phyloP scores from a whole-genome alignment of 2,888 invertebrate genomes.

The Emmelina monodactyla region DNA sequence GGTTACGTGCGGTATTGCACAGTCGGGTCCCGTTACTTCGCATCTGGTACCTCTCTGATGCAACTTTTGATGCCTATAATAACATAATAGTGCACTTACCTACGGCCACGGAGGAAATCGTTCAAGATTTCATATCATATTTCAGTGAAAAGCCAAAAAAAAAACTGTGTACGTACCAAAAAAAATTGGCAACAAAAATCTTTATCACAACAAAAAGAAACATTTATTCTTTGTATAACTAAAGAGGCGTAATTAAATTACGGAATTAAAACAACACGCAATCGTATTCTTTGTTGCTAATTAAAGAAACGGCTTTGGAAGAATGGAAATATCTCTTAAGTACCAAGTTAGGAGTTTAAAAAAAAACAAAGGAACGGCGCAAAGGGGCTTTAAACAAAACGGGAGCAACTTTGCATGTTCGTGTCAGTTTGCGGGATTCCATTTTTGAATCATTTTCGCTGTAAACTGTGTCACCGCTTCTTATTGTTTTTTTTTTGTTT shows the following conservation, averaged over 20 bases:
- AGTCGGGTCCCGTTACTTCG: conserved; percentile 45
- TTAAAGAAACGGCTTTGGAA: conserved; percentile 53
- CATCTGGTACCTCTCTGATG: conserved; percentile 46
- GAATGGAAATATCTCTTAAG: conserved; percentile 56
- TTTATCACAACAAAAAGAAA: conserved; percentile 42
- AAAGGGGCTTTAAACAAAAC: conserved; percentile 48
- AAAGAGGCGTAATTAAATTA: conserved; percentile 50
- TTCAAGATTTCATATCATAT: conserved; percentile 15
- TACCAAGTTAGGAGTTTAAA: conserved; percentile 57
- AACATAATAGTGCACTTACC: conserved; percentile 54
- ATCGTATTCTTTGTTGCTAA: conserved; percentile 58
- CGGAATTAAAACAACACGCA: conserved; percentile 59
- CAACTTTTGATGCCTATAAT: conserved; percentile 60
- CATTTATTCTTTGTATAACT: conserved; percentile 50
- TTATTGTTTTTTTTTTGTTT: conserved; percentile 19
- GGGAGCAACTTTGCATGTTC: conserved; percentile 51
- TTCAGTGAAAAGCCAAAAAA: conserved; percentile 5
- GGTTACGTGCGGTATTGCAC: conserved; percentile 43
- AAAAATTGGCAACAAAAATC: conserved; percentile 27
- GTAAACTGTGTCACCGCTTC: conserved; percentile 19
- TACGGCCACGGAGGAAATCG: conserved; percentile 21
- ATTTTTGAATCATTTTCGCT: conserved; percentile 38
- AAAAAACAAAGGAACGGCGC: conserved; percentile 30
- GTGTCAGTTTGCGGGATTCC: conserved; percentile 43
- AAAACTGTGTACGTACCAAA: conserved; percentile 9